Evolutionary conservation across 2,888 invertebrate genomes (phyloP), one percentile per base, ranked within the genome.

Genomic region (Cabera pusaria): DNA sequence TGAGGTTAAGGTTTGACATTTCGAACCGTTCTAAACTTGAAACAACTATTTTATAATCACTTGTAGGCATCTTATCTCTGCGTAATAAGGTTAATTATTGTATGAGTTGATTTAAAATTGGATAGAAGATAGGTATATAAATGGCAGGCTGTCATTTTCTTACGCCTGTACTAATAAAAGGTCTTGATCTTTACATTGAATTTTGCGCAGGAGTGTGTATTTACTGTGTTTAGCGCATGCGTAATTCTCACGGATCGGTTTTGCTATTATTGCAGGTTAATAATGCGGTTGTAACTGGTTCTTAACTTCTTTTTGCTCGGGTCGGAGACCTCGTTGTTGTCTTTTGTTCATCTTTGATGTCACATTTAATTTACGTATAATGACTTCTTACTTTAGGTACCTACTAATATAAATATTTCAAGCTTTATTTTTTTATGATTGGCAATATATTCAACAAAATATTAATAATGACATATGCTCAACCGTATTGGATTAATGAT

Each of bases 1-100:
- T 84, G 84, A 88, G 87, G 87, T 88, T 84, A 87, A 87, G 87
- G 87, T 85, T 86, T 86, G 83, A 81, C 82, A 85, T 87, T 86
- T 85, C 72, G 68, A 73, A 67, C 68, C 74, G 70, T 74, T 76
- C 72, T 74, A 75, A 78, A 65, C 64, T 59, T 60, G 68, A 64
- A 47, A 53, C 44, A 52, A 39, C 27, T 39, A 22, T 26, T 27
- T 19, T n/a, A 52, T 49, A n/a, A 14, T 14, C 14, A 4, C 14
- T 14, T 14, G 4, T 14, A 14, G 4, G 20, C 22, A 40, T 53
- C 48, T 37, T 72, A 64, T 47, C 9, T 0, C 18, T 1, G 24
- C 2, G 34, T n/a, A n/a, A 26, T 54, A 72, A 73, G 55, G 74
- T 69, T 56, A 54, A 52, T 62, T 61, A 67, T 78, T 14, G 16